phyloP scores from a whole-genome alignment of 2,888 invertebrate species.

The Metellina segmentata region DNA sequence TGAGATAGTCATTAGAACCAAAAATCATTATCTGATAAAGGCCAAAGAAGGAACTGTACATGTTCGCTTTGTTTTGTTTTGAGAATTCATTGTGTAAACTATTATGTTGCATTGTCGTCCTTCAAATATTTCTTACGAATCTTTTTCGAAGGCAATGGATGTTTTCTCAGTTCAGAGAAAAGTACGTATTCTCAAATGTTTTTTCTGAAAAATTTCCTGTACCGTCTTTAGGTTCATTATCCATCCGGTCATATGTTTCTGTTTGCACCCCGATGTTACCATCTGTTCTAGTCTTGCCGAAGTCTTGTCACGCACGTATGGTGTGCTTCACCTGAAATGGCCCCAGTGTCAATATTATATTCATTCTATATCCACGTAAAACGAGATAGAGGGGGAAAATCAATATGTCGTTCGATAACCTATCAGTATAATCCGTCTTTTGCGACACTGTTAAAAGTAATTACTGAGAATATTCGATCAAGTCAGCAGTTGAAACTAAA shows the following conservation, averaged over 20 bases:
- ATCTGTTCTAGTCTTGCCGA: background rate
- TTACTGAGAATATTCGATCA: background rate
- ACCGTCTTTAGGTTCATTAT: background rate
- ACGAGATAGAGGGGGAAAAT: background rate
- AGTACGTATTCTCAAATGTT: background rate
- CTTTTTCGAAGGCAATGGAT: too few species aligned
- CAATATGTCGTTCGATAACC: background rate
- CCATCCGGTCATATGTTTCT: background rate
- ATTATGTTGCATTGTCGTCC: too few species aligned
- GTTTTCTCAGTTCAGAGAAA: too few species aligned
- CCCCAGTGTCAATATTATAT: conserved; percentile 25
- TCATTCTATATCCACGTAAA: background rate
- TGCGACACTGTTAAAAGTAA: background rate
- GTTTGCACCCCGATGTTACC: background rate
- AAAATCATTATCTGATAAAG: too few species aligned
- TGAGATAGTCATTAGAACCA: too few species aligned
- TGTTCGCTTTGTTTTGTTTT: too few species aligned
- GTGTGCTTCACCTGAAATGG: background rate
- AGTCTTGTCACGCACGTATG: conserved; percentile 4
- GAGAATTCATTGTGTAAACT: too few species aligned
- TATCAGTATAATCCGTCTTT: background rate
- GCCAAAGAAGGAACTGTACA: too few species aligned
- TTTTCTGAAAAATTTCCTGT: background rate
- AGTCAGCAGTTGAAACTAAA: too few species aligned
- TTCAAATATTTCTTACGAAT: too few species aligned